A percentile compares a stretch with the other conserved stretches of the same genome.
phyloP scores from a whole-genome alignment of 2,113 vertebrate species.

The Boulengeromyrus knoepffleri region DNA sequence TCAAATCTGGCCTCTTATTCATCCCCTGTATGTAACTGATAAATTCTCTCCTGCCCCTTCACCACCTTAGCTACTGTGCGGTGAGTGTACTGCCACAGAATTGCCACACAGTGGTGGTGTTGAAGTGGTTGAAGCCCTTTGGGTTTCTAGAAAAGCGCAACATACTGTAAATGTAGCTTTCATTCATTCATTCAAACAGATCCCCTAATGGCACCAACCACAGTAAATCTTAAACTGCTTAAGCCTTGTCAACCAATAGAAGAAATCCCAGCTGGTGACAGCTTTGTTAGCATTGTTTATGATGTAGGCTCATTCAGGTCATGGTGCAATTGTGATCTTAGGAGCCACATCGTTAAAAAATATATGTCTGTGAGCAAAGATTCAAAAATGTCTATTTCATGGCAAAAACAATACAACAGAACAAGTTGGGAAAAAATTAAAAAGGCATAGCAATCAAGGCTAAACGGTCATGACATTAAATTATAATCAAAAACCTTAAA shows the following conservation, averaged over 20 bases:
- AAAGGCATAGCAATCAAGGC: neutral
- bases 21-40: neutral
- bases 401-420: neutral
- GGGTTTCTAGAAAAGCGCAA: neutral
- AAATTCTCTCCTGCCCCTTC: neutral
- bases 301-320: neutral
- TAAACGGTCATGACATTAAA: neutral
- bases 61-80: neutral
- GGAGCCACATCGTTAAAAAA: neutral
- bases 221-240: neutral
- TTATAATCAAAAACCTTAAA: neutral
- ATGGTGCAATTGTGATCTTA: neutral
- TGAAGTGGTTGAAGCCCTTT: neutral
- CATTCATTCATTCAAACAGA: neutral
- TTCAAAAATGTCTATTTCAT: neutral
- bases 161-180: neutral
- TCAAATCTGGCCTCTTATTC: neutral
- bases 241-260: neutral
- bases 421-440: neutral
- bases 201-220: neutral
- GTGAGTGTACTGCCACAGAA: neutral
- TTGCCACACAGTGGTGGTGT: neutral
- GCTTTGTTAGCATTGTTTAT: neutral
- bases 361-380: neutral
- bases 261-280: neutral